A percentile compares a stretch with the other conserved stretches of the same genome.
These are phyloP conservation scores for Miichthys miiuy DNA, from an alignment of 2,797 vertebrate species.

Conservation along the genomic window DNA sequence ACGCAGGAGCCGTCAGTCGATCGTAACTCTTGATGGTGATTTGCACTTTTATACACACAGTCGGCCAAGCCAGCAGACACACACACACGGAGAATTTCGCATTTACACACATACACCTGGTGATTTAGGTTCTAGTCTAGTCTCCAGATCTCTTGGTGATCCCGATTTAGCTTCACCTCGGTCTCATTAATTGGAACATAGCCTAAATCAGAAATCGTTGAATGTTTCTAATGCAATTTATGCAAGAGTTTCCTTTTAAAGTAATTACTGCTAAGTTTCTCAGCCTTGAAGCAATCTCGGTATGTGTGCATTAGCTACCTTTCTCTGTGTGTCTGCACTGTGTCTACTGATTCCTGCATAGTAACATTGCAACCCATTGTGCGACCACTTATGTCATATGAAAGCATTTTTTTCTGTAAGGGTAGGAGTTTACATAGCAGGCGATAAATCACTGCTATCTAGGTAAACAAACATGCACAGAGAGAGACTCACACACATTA, in stretches of 20 bases:
- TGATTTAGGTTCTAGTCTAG: slow-evolving; percentile 21
- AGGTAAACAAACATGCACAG: slow-evolving; percentile 42
- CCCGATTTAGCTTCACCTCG: slow-evolving; percentile 18
- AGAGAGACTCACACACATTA: slow-evolving; percentile 2
- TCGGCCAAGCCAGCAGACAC: slow-evolving; percentile 7
- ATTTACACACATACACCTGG: slow-evolving; percentile 11
- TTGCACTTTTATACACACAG: slow-evolving; percentile 58
- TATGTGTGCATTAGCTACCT: slow-evolving; percentile 5
- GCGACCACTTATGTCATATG: slow-evolving; percentile 38
- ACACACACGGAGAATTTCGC: background rate
- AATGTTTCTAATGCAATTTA: slow-evolving; percentile 44
- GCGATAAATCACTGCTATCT: slow-evolving; percentile 63
- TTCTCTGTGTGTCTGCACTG: slow-evolving; percentile 16
- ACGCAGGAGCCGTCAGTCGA: slow-evolving; percentile 51
- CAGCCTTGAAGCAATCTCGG: slow-evolving; percentile 41
- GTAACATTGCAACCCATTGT: slow-evolving; percentile 13
- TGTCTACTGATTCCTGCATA: slow-evolving; percentile 8
- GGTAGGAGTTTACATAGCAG: slow-evolving; percentile 31
- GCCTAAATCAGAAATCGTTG: slow-evolving; percentile 29
- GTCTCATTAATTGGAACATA: slow-evolving; percentile 53
- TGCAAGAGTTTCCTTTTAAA: slow-evolving; percentile 38
- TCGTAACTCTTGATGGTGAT: slow-evolving; percentile 62
- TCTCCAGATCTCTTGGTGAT: slow-evolving; percentile 29
- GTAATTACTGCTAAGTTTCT: slow-evolving; percentile 54
- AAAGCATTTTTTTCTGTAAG: slow-evolving; percentile 50